phyloP scores from a whole-genome alignment of 1,140 invertebrate genomes.

The Cardiocondyla obscurior region DNA sequence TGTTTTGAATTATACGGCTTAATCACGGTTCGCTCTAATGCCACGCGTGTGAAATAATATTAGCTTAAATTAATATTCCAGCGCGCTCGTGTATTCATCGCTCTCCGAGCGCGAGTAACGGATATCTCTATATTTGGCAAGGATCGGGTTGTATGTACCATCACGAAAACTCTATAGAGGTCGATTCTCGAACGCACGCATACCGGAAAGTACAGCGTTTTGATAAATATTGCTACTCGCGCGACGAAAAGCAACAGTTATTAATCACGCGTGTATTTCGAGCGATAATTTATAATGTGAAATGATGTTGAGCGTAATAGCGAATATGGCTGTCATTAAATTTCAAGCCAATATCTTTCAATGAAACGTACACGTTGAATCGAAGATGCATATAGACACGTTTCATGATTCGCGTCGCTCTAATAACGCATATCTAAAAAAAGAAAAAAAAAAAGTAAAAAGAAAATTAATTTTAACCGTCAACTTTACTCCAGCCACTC shows the following conservation, averaged over 20 bases:
- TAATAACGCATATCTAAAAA: neutral
- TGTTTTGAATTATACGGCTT: constrained; percentile 12
- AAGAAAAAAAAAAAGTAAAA: too few species aligned
- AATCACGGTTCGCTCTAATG: constrained; percentile 10
- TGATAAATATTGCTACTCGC: constrained; percentile 22
- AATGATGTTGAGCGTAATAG: neutral
- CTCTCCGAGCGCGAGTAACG: neutral
- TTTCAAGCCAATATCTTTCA: neutral
- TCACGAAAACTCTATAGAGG: constrained; percentile 37
- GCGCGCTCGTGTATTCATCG: constrained; percentile 15
- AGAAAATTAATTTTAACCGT: neutral
- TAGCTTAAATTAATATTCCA: constrained; percentile 47
- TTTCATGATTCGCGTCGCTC: neutral
- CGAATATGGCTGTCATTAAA: neutral
- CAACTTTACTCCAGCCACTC: neutral
- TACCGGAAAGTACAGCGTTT: neutral
- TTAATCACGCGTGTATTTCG: neutral
- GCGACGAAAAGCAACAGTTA: constrained; percentile 18
- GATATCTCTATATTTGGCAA: constrained; percentile 27
- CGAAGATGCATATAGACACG: neutral
- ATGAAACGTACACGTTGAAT: neutral
- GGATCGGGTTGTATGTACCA: constrained; percentile 5
- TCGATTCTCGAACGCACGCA: constrained; percentile 34
- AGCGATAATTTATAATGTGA: neutral
- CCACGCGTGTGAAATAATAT: neutral